A percentile compares a stretch with the other conserved stretches of the same genome.
These are phyloP conservation scores for Aphrocallistes beatrix DNA, from an alignment of 37 sponge, comb jelly and placozoan genomes.

Conservation along the genomic window DNA sequence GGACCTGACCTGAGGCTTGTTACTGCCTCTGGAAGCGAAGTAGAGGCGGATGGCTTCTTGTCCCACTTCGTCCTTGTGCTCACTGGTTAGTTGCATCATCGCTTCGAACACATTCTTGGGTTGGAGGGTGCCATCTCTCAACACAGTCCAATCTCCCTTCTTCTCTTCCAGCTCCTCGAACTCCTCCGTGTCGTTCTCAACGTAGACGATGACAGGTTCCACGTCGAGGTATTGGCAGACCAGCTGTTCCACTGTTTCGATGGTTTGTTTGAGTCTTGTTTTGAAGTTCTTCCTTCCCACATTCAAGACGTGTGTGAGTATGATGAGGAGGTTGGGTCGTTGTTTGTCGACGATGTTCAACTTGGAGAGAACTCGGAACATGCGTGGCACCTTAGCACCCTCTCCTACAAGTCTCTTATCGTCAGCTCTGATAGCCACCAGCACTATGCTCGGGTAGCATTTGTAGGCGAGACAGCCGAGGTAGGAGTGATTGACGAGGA, in stretches of 20 bases:
- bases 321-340: neutral
- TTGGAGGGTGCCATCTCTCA: neutral
- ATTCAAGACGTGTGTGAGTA: neutral
- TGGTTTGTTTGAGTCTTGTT: neutral
- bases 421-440: neutral
- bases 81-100: neutral
- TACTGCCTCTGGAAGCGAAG: neutral
- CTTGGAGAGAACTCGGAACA: neutral
- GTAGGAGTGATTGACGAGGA: neutral
- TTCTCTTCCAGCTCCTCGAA: neutral
- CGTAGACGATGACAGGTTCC: neutral
- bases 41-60: neutral
- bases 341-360: neutral
- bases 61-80: constrained; percentile 19
- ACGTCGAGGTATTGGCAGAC: neutral
- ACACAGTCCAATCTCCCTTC: neutral
- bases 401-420: neutral
- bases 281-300: neutral
- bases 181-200: neutral
- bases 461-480: neutral
- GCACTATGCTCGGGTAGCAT: neutral
- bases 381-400: neutral
- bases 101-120: constrained; percentile 8
- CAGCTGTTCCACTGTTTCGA: neutral
- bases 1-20: neutral